Evolutionary conservation across 1,140 invertebrate species (phyloP), one percentile per base, ranked within the genome.

Genomic region (Macrotrachela quadricornifera): DNA sequence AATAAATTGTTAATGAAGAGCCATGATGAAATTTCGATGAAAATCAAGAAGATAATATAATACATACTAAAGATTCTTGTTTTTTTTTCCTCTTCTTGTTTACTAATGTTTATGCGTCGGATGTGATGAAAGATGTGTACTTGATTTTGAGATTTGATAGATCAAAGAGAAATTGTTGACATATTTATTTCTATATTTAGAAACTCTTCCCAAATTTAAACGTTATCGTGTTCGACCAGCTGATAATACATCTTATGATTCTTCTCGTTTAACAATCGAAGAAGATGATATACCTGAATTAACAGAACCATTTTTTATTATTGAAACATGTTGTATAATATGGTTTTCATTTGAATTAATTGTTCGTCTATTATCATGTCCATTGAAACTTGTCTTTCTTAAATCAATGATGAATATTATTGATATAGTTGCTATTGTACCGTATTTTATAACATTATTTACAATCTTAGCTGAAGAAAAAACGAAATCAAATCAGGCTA

Each of bases 391-490:
- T n/a, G 43, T 46, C 11, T 74, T 74, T 56, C 41, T 64, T 10
- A 70, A 68, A 43, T 60, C 90, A 77, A 83, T 96, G 69, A 91
- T 96, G 83, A 97, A 97, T 77, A 85, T 92, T 73, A 95, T 99
- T 73, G 94, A 99, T 73, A 84, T 97, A 72, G 50, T 69, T 73
- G 87, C 94, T 66, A 96, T 99, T 77, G 88, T 95, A 76, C 94
- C 94, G 60, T 99, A 96, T 74, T 96, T 97, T 77, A 86, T 97
- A 71, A 96, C 90, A 60, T 75, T 96, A 72, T 85, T 44, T 14
- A 52, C 55, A n/a, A 51, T 56, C 49, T 50, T 51, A 8, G 84
- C 85, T 59, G 84, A 88, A 73, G 81, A 87, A 71, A 81, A 86
- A 70, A 80, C 84, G 67, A 56, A 60, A 36, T 85, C 83, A 68